phyloP scores from a whole-genome alignment of 2,888 invertebrate species.

The Branchellion lobata region DNA sequence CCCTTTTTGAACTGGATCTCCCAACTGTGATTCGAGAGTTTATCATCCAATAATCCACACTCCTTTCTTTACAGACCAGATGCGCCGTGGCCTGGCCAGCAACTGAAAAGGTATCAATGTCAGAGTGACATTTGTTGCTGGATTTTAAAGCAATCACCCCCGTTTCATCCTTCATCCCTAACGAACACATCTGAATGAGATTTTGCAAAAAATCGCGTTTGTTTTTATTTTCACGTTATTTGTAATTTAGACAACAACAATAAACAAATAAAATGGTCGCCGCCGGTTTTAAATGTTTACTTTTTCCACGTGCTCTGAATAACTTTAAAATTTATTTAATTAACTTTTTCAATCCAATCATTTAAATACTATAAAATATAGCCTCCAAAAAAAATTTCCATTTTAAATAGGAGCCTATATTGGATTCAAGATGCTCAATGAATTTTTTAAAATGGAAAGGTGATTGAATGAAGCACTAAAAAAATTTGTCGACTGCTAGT shows the following conservation, averaged over 20 bases:
- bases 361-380: too few species aligned
- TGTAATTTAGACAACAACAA: constrained; percentile 43
- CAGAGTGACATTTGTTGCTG: constrained; percentile 28
- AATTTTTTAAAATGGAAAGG: too few species aligned
- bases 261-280: constrained; percentile 41
- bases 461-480: too few species aligned
- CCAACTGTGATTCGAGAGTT: constrained; percentile 87
- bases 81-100: constrained; percentile 37
- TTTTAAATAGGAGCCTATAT: too few species aligned
- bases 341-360: too few species aligned
- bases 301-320: constrained; percentile 21
- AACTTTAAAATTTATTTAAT: too few species aligned
- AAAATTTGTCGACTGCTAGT: too few species aligned
- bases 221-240: constrained; percentile 36
- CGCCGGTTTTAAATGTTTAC: constrained; percentile 31
- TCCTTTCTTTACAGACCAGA: constrained; percentile 42
- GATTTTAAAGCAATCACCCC: constrained; percentile 38
- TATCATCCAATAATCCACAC: constrained; percentile 81
- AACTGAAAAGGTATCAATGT: neutral
- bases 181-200: constrained; percentile 15
- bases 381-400: too few species aligned
- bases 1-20: constrained; percentile 91
- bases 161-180: neutral
- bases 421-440: too few species aligned
- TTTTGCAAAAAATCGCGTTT: neutral